Evolutionary conservation across 1,140 invertebrate genomes (phyloP), one percentile per base, ranked within the genome.

Genomic region (Nomia melanderi): DNA sequence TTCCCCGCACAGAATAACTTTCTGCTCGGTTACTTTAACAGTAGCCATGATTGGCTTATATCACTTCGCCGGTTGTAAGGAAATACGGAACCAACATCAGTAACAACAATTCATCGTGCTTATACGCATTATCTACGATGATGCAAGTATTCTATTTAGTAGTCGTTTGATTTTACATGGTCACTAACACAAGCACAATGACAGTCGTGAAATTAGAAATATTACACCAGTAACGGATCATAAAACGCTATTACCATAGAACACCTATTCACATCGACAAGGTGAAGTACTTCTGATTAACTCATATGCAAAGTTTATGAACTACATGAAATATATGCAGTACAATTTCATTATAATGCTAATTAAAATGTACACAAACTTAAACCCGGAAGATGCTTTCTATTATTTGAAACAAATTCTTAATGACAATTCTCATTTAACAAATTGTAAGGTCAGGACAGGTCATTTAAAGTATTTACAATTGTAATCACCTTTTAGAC

Each of bases 1-100:
- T 93, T 99, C 98, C 33, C 98, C 98, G 91, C 97, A 98, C 50
- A 99, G 93, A 88, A 98, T 98, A 23, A 99, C 96, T 95, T 98
- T 98, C 88, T 98, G 96, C 86, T 97, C 97, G 12, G 97, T 97
- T 81, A 96, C 94, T 93, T 95, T 96, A 76, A 96, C 94, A 84
- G 95, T 94, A 85, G 96, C 96, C 96, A 97, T 97, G 27, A 83
- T 72, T 44, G 72, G 31, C 59, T 69, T 59, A 76, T 71, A 25
- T 59, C 65, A 63, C 71, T 65, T 62, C n/a, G 36, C 77, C 82
- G 82, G 69, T 53, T 20, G 36, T 14, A 47, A 4, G 2, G n/a
- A 67, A 54, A 47, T 60, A 36, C 12, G 31, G 62, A 29, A 59
- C 14, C 11, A 70, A 23, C 50, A 64, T 70, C 25, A 70, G 9